Base-by-base conservation (phyloP, 2,797 vertebrate species). In the Microctenopoma lineatum region DNA sequence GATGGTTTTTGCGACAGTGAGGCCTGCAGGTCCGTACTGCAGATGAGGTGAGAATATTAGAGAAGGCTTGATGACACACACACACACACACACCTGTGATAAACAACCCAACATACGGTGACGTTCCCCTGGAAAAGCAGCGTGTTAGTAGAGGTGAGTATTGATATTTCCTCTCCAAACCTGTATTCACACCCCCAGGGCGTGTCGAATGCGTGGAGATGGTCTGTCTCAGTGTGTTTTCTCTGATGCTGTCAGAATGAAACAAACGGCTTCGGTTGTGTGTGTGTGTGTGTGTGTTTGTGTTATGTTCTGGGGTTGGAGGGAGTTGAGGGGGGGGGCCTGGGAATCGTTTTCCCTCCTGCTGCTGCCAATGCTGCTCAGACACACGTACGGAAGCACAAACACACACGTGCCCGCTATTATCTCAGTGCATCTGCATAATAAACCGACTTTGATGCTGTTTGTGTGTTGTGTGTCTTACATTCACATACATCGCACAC, bases 171-270 rank as follows among this genome's bases (percentile, higher is more conserved):
- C 75, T 84, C 38, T 56, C 27, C 76, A 59, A 44, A 75, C 75
- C 61, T 54, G 60, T 48, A 52, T 73, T 87, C 79, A 79, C 80
- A 83, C 82, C 87, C 83, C 61, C 45, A 47, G 80, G 86, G 83
- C 45, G 77, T 80, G 88, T 81, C 57, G 59, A 84, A 88, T 77
- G 83, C 81, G 81, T 83, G 77, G 76, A 86, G 82, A 87, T 82
- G 86, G 80, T 90, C 62, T 75, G 78, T 78, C 83, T 81, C 81
- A 36, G 73, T 81, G 84, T 80, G 82, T 83, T 84, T 90, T 79
- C 73, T 77, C 72, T 74, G 70, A 73, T 32, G 29, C 66, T 62
- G 66, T 74, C 25, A 41, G 64, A 80, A 77, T 3, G 21, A 81
- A 84, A 75, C 73, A 86, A 88, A 84, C 83, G 77, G 63, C 64